Evolutionary conservation across 2,797 vertebrate genomes (phyloP), one percentile per base, ranked within the genome.

Genomic region (Crocodylus rhombifer): DNA sequence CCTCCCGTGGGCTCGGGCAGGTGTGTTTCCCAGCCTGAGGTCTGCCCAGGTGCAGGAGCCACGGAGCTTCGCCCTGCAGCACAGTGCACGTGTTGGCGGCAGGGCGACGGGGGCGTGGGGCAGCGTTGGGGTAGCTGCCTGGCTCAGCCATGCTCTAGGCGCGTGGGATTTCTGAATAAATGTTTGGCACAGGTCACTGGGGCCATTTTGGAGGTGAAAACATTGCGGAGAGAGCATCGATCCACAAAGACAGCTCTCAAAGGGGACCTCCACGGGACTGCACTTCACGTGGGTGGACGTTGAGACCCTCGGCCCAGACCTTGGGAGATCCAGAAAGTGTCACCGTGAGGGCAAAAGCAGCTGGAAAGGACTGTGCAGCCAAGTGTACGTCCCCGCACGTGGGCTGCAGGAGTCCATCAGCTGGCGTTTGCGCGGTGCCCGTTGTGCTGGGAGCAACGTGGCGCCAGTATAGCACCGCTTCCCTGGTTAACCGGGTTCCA

Each of bases 221-320:
- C 0, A 0, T 73, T 28, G 2, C 6, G 15, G 8, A 26, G 74
- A 17, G 21, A 25, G 17, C 9, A 17, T 55, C 14, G 7, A 14
- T 26, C 21, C 4, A 14, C 36, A 25, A 14, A 23, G 14, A 51
- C 42, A 14, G 30, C 2, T 26, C 36, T 56, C 0, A 2, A 6
- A 17, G n/a, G 18, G n/a, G 13, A 73, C 18, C 0, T 3, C 65
- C 1, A 0, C 0, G 5, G 73, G 69, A 69, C 13, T 0, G 17
- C 63, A 18, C 67, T 23, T 33, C 42, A 30, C 30, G 5, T 0
- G 0, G 18, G 17, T 6, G n/a, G 74, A 57, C 85, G 15, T 17
- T 10, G 0, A 3, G 25, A 76, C 25, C 23, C 1, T 0, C 0
- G 5, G 9, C n/a, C 58, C 21, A 36, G 17, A 4, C 1, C 5